Evolutionary conservation across 2,113 vertebrate genomes (phyloP).

Genomic region (Heterocephalus glaber): DNA sequence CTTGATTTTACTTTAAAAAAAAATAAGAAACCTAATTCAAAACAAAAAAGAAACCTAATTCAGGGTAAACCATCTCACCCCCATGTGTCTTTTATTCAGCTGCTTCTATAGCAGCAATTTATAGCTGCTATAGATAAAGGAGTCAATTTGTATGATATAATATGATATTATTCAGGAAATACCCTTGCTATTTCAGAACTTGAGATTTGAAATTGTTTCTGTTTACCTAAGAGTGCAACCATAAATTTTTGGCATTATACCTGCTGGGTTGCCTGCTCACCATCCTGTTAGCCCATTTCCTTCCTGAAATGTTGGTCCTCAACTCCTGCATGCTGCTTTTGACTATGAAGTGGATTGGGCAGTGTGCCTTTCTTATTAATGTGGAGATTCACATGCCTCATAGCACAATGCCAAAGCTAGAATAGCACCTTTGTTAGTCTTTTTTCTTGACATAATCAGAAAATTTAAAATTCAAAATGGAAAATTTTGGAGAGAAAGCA

Average conservation of each 20-base stretch:
- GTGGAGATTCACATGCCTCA: neutral
- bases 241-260: too few species aligned
- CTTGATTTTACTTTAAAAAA: constrained; percentile 55
- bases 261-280: neutral
- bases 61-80: neutral
- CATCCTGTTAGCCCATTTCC: too few species aligned
- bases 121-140: neutral
- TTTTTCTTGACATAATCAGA: neutral
- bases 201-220: neutral
- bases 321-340: accelerated
- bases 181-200: neutral
- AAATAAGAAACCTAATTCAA: constrained; percentile 32
- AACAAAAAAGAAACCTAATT: constrained; percentile 33
- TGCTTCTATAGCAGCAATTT: neutral
- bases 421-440: neutral
- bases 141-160: constrained; percentile 2
- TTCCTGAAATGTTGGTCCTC: accelerated
- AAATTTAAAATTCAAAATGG: neutral
- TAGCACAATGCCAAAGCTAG: neutral
- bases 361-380: neutral
- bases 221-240: neutral
- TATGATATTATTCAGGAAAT: constrained; percentile 21
- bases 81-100: neutral
- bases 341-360: neutral
- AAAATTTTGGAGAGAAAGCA: neutral